phyloP scores from a whole-genome alignment of 2,797 vertebrate species.

The Masticophis lateralis region DNA sequence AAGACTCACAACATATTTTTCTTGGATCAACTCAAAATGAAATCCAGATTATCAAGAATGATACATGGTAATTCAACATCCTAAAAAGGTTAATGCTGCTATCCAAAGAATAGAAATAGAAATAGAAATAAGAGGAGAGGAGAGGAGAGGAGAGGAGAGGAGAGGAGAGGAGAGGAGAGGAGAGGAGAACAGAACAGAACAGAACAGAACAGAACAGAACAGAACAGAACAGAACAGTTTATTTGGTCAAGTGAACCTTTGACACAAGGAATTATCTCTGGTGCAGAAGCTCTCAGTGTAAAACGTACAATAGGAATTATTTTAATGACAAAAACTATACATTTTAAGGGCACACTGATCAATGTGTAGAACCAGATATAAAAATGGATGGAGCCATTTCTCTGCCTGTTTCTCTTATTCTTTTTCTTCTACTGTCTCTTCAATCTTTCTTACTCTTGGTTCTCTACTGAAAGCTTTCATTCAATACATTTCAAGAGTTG shows the following conservation, averaged over 20 bases:
- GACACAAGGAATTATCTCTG: neutral
- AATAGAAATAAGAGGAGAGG: too few species aligned
- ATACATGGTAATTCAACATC: neutral
- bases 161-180: too few species aligned
- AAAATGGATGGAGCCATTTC: neutral
- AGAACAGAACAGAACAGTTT: neutral
- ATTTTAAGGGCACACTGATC: neutral
- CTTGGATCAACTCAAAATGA: neutral
- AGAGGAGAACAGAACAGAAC: too few species aligned
- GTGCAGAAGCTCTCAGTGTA: neutral
- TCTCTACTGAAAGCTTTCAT: neutral
- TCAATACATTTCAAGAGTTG: neutral
- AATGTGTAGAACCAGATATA: neutral
- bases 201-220: too few species aligned
- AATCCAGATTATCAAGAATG: neutral
- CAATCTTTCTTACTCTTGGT: neutral
- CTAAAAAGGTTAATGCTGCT: neutral
- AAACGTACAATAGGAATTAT: neutral
- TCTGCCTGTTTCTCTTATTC: neutral
- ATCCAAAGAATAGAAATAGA: neutral
- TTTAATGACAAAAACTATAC: neutral
- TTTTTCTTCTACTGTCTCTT: neutral
- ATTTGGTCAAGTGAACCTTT: neutral
- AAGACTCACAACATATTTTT: too few species aligned
- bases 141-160: too few species aligned